Conservation (phyloP, 2,888 invertebrate genomes). For the Rhagonycha fulva region DNA sequence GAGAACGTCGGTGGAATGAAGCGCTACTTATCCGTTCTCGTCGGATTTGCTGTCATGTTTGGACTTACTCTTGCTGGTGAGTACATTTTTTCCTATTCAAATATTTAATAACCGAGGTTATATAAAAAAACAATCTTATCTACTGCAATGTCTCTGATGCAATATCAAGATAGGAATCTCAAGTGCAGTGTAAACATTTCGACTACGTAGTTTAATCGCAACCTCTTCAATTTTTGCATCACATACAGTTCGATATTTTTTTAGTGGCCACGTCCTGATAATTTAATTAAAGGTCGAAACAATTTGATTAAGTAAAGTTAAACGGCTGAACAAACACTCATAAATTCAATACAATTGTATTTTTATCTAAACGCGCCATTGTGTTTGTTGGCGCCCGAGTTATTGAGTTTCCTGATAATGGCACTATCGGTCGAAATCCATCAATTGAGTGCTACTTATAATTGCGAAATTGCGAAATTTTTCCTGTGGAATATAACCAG, state of each 20-base stretch:
- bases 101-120: not conserved
- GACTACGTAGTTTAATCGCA: not conserved
- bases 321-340: not conserved
- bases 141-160: not conserved
- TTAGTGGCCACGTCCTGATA: not conserved
- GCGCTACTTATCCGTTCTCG: slow-evolving; percentile 67
- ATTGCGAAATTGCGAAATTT: too few species aligned
- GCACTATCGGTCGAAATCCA: not conserved
- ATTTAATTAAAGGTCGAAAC: not conserved
- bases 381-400: not conserved
- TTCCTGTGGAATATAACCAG: not conserved
- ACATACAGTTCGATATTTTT: not conserved
- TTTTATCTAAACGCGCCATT: not conserved
- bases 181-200: not conserved
- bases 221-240: not conserved
- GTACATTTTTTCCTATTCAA: slow-evolving; percentile 16
- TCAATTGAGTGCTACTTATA: too few species aligned
- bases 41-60: slow-evolving; percentile 76
- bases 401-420: not conserved
- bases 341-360: not conserved
- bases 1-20: slow-evolving; percentile 63
- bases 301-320: not conserved
- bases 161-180: not conserved
- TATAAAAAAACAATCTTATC: not conserved
- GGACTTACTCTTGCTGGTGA: slow-evolving; percentile 46